Base-by-base conservation (phyloP, 2,888 invertebrate species). In the Drosophila picticornis region DNA sequence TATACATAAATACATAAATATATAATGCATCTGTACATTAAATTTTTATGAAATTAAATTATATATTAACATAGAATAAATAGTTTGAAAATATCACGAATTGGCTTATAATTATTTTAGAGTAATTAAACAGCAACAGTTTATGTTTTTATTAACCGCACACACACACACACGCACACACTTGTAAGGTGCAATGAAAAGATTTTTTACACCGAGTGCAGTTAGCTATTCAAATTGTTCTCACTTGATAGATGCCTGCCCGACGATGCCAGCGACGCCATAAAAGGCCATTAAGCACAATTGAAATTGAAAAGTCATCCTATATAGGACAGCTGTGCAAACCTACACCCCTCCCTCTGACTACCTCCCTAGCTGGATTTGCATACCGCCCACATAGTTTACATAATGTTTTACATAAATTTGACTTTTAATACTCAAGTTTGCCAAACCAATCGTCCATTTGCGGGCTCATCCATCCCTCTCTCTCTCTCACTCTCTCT, bases 231-330 rank as follows among this genome's bases (percentile, higher is more conserved):
- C 67, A 27, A 64, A 72, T 62, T 40, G 22, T 57, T 72, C 53
- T 66, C 80, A 63, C 80, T 66, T 69, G 65, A 63, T 77, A 66
- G 77, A 77, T 72, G 73, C 19, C 32, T 52, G 27, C 1, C 29
- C 58, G 25, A 13, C 46, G 29, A 36, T n/a, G 22, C 27, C 22
- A 48, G 56, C 34, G 58, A 58, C 60, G 40, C 71, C 64, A 77
- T 77, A 69, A 77, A 76, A 77, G 62, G 59, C 77, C 83, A 79
- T 81, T 79, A 75, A 83, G 80, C 72, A 79, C 78, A 83, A 75
- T 80, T 71, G 59, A 75, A 85, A 85, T 88, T 85, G 88, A 88
- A 88, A 88, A 86, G 83, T 85, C 86, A 88, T 86, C 85, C 72
- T 77, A 55, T 38, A 32, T 65, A 36, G 51, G 38, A 27, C 55